phyloP scores from a whole-genome alignment of 2,888 invertebrate species.

The Oligia latruncula region DNA sequence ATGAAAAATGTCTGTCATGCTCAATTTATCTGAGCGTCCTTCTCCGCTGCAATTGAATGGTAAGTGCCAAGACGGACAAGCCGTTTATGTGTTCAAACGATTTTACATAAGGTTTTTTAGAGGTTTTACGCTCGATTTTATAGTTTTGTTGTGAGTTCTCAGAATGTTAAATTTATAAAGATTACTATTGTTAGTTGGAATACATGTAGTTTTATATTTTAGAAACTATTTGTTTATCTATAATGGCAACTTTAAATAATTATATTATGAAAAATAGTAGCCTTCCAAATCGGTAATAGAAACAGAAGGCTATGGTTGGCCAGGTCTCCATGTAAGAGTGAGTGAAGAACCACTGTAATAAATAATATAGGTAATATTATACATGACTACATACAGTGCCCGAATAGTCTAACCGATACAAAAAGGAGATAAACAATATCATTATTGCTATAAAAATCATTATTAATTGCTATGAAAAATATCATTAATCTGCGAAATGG shows the following conservation, averaged over 20 bases:
- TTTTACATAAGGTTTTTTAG: constrained; percentile 1
- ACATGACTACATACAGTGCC: too few species aligned
- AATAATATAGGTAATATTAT: too few species aligned
- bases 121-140: neutral
- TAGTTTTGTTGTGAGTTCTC: neutral
- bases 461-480: neutral
- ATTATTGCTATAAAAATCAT: neutral
- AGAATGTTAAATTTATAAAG: neutral
- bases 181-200: neutral
- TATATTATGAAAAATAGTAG: neutral
- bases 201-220: neutral
- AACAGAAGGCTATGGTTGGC: neutral
- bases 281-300: neutral
- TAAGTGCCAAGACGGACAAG: neutral
- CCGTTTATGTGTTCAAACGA: constrained; percentile 5
- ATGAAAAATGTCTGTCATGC: constrained; percentile 57
- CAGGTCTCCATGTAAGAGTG: too few species aligned
- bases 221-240: neutral
- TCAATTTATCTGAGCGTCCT: constrained; percentile 61
- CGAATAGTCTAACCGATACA: too few species aligned
- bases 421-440: too few species aligned
- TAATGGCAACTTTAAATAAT: neutral
- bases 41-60: constrained; percentile 18
- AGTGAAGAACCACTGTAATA: too few species aligned
- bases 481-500: neutral